Percentiles rank a stretch among this genome's conserved stretches.
Conservation (phyloP, 2,888 invertebrate species). For the Brenthis ino region DNA sequence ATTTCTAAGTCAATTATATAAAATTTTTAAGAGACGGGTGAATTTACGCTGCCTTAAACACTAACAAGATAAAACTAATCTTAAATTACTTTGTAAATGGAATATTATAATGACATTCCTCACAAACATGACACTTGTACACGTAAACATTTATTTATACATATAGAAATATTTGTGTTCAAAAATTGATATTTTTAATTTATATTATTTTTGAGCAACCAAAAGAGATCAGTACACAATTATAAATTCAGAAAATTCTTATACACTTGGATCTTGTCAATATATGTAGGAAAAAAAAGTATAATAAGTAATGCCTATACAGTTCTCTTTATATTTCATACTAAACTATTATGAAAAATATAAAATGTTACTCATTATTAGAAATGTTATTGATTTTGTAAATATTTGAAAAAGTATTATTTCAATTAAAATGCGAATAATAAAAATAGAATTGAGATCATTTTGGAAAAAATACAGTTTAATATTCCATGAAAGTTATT, state of each 20-base stretch:
- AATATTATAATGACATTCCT: conserved; percentile 63
- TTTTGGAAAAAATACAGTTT: conserved; percentile 10
- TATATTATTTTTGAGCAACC: conserved; percentile 42
- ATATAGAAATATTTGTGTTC: conserved; percentile 15
- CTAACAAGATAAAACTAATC: conserved; percentile 71
- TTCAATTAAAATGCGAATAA: background rate
- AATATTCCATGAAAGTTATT: no score
- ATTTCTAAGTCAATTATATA: conserved; percentile 82
- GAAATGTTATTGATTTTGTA: conserved; percentile 2
- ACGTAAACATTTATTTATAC: background rate
- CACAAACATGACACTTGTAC: conserved; percentile 22
- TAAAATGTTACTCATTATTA: conserved; percentile 8
- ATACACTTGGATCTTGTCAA: no score
- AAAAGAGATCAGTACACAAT: conserved; percentile 53
- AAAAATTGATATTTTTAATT: background rate
- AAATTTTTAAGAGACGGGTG: conserved; percentile 82
- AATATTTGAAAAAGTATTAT: conserved; percentile 5
- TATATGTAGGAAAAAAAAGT: no score
- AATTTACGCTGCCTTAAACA: conserved; percentile 76
- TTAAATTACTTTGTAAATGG: conserved; percentile 80
- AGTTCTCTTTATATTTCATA: no score
- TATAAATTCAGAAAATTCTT: conserved; percentile 10
- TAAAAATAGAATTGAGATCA: background rate
- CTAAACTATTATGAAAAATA: background rate
- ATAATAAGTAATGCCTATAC: no score